Evolutionary conservation across 2,113 vertebrate genomes (phyloP).

Genomic region (Peromyscus polionotus): DNA sequence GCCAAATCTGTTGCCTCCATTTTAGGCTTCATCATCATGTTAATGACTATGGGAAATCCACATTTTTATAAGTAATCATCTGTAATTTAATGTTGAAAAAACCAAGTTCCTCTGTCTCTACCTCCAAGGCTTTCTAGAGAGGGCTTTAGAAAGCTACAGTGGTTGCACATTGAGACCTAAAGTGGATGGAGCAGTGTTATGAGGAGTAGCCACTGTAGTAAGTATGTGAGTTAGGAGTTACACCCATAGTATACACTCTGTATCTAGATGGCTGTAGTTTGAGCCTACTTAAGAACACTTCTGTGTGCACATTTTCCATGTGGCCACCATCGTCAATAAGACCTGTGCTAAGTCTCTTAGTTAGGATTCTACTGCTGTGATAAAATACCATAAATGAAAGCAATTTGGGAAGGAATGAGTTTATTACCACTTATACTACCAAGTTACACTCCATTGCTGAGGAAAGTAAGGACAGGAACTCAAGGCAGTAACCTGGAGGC

Average conservation of each 20-base stretch:
- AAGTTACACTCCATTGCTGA: not conserved
- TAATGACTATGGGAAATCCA: not conserved
- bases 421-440: not conserved
- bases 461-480: not conserved
- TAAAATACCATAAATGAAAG: not conserved
- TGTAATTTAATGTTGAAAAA: not conserved
- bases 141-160: not conserved
- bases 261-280: not conserved
- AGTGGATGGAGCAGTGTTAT: not conserved
- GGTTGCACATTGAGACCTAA: not conserved
- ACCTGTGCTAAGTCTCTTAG: not conserved
- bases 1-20: not conserved
- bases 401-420: not conserved
- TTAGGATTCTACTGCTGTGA: not conserved
- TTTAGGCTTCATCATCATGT: not conserved
- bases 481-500: too few relatives aligned
- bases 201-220: not conserved
- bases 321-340: not conserved
- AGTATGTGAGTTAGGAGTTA: not conserved
- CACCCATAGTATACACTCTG: too few relatives aligned
- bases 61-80: not conserved
- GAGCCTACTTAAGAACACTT: not conserved
- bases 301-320: not conserved
- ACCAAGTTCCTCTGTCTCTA: not conserved
- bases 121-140: constrained; percentile 1